A percentile compares a stretch with the other conserved stretches of the same genome.
Conservation (phyloP, 2,113 vertebrate genomes). For the Microcebus murinus region DNA sequence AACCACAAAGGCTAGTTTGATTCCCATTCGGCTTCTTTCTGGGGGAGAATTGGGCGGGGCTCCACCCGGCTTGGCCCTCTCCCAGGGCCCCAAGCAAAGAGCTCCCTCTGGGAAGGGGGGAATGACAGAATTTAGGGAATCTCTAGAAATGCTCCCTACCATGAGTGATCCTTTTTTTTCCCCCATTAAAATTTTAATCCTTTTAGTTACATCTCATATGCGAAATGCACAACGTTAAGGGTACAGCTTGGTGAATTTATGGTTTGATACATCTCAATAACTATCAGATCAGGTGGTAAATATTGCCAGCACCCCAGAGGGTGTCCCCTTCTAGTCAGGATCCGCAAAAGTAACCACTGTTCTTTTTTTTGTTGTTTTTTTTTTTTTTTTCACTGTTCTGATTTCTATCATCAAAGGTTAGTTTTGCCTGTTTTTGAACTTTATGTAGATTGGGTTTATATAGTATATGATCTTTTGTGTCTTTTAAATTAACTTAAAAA, state of each 20-base stretch:
- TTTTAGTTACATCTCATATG: background rate
- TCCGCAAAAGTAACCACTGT: background rate
- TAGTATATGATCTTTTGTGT: background rate
- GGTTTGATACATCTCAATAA: background rate
- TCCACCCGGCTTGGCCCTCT: conserved; percentile 69
- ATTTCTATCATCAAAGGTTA: background rate
- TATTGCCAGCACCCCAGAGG: no score
- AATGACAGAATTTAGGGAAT: background rate
- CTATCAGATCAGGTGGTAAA: background rate
- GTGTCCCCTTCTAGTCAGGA: background rate
- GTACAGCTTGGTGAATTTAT: background rate
- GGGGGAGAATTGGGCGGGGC: conserved; percentile 46
- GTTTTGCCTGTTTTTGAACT: background rate
- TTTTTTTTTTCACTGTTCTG: background rate
- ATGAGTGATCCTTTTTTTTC: background rate
- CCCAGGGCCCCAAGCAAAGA: conserved; percentile 76
- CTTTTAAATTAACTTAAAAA: conserved; percentile 1
- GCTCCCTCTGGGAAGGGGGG: conserved; percentile 65
- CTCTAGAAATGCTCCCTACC: background rate
- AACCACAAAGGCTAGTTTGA: conserved; percentile 92
- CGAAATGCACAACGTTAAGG: background rate
- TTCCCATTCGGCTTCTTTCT: conserved; percentile 88
- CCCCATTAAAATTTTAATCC: background rate
- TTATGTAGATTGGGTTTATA: background rate
- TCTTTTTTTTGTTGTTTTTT: no score